These are phyloP conservation scores for Hydrolagus colliei DNA, from an alignment of 2,797 vertebrate species.

Conservation along the genomic window DNA sequence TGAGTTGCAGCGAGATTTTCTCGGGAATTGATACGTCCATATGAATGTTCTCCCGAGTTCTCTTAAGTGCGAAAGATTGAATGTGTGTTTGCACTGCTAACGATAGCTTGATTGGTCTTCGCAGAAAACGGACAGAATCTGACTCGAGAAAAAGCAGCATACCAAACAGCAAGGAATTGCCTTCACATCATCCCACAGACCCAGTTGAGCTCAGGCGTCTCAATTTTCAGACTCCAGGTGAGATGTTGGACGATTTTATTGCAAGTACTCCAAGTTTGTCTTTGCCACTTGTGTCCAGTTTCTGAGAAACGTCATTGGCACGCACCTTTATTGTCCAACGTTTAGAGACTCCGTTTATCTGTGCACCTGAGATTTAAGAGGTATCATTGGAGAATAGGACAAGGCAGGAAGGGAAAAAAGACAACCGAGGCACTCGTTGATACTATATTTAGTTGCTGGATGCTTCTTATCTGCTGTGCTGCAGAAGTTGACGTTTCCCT, in stretches of 20 bases:
- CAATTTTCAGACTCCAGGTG: constrained; percentile 97
- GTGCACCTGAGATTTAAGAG: neutral
- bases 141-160: constrained; percentile 94
- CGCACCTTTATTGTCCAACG: no score
- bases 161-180: constrained; percentile 90
- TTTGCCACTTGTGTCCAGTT: neutral
- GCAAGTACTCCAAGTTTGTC: neutral
- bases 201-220: constrained; percentile 91
- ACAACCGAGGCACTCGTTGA: neutral
- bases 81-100: neutral
- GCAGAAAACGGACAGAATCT: constrained; percentile 90
- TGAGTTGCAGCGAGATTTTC: no score
- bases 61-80: neutral
- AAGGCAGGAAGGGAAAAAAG: neutral
- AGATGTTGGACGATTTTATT: constrained; percentile 38
- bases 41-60: neutral
- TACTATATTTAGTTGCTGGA: neutral
- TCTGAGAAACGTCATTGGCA: no score
- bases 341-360: neutral
- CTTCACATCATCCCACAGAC: constrained; percentile 88
- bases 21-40: no score
- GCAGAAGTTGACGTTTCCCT: no score
- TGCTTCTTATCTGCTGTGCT: neutral
- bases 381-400: neutral
- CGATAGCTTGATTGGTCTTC: constrained; percentile 34